A percentile compares a stretch with the other conserved stretches of the same genome.
Conservation (phyloP, 2,888 invertebrate species). For the Synanthedon vespiformis region DNA sequence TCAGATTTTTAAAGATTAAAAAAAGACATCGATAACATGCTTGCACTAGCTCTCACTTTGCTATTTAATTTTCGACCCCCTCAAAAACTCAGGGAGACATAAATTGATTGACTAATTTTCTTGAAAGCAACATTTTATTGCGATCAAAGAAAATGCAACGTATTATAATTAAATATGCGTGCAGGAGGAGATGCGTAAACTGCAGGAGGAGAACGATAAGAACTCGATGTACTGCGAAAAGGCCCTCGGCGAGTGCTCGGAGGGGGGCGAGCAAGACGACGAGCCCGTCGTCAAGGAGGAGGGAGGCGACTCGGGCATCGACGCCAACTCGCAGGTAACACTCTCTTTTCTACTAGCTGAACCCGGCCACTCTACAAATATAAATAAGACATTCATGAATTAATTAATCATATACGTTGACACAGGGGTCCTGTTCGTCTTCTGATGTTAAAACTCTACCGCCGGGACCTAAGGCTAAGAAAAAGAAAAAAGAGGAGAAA, state of each 20-base stretch:
- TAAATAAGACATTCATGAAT: no score
- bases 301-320: slow-evolving; percentile 91
- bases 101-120: no score
- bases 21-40: no score
- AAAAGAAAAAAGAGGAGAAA: slow-evolving; percentile 57
- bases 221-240: slow-evolving; percentile 77
- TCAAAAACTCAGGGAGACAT: no score
- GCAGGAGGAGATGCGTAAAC: slow-evolving; percentile 82
- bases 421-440: slow-evolving; percentile 83
- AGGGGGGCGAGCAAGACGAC: slow-evolving; percentile 61
- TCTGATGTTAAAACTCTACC: slow-evolving; percentile 83
- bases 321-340: slow-evolving; percentile 81
- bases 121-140: no score
- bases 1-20: no score
- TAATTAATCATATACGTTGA: background rate
- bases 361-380: no score
- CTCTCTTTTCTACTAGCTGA: no score
- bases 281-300: slow-evolving; percentile 72
- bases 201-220: slow-evolving; percentile 80
- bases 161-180: slow-evolving; percentile 1
- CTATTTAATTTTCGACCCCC: no score
- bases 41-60: no score
- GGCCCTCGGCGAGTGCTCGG: slow-evolving; percentile 75
- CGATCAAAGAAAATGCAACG: no score
- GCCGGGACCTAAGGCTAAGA: slow-evolving; percentile 76